Percentiles rank a stretch among this genome's conserved stretches.
phyloP scores from a whole-genome alignment of 2,797 vertebrate species.

The Tolypeutes matacus region DNA sequence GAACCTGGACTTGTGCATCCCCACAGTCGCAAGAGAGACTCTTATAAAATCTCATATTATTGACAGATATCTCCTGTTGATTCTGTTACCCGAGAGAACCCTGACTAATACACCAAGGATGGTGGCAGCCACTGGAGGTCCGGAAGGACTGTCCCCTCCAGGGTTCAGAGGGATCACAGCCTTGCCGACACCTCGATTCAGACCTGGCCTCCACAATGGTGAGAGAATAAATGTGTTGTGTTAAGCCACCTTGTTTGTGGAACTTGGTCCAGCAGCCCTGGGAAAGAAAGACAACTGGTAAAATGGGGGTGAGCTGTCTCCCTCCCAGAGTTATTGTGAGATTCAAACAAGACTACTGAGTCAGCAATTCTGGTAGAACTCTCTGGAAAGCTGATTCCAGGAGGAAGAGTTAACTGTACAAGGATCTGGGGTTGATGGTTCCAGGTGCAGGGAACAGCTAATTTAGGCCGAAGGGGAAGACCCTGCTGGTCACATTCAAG shows the following conservation, averaged over 20 bases:
- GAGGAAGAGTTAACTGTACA: not conserved
- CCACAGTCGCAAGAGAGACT: too few species aligned
- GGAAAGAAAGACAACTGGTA: not conserved
- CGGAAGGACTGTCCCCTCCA: too few species aligned
- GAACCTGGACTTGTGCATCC: too few species aligned
- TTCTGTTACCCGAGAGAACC: too few species aligned
- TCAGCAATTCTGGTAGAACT: not conserved
- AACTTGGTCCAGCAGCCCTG: not conserved
- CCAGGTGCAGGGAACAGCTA: not conserved
- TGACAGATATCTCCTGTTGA: too few species aligned
- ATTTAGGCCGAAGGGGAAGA: not conserved
- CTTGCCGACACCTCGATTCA: too few species aligned
- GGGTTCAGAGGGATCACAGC: too few species aligned
- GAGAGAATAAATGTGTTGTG: not conserved
- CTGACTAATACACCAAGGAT: too few species aligned
- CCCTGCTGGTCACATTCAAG: not conserved
- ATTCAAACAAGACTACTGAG: not conserved
- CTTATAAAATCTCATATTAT: too few species aligned
- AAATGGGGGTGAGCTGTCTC: not conserved
- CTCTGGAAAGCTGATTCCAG: not conserved
- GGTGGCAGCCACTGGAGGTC: too few species aligned
- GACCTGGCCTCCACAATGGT: not conserved
- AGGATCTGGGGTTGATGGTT: fast-evolving
- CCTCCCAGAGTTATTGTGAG: not conserved
- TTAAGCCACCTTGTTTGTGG: not conserved